These are phyloP conservation scores for Dryobota labecula DNA, from an alignment of 2,888 invertebrate species.

Conservation along the genomic window DNA sequence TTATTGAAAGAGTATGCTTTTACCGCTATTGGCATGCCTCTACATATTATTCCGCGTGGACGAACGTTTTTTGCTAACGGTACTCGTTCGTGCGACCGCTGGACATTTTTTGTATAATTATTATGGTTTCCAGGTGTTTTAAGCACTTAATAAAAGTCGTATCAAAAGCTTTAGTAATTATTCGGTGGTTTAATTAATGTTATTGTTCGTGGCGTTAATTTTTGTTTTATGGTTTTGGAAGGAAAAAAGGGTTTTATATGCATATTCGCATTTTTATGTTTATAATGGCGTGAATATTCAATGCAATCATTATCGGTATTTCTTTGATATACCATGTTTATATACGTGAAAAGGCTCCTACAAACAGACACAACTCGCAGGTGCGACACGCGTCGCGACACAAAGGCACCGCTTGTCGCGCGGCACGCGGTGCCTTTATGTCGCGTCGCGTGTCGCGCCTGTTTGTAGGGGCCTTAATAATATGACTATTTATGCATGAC, in stretches of 20 bases:
- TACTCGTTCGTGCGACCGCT: conserved; percentile 25
- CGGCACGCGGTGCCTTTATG: no score
- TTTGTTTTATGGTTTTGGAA: conserved; percentile 15
- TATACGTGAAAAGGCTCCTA: no score
- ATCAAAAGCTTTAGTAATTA: conserved; percentile 48
- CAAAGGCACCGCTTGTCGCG: no score
- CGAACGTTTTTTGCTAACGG: conserved; percentile 47
- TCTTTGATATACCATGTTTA: no score
- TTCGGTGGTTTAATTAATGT: conserved; percentile 25
- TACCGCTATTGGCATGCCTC: conserved; percentile 58
- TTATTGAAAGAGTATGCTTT: conserved; percentile 61
- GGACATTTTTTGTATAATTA: conserved; percentile 33
- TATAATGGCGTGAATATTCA: not conserved
- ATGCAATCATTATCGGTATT: not conserved
- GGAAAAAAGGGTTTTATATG: not conserved
- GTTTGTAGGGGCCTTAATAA: no score
- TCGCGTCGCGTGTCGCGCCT: no score
- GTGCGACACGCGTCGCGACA: no score
- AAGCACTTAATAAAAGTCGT: conserved; percentile 53
- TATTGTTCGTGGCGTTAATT: conserved; percentile 32
- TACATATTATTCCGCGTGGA: conserved; percentile 54
- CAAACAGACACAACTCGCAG: no score
- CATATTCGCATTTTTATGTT: not conserved
- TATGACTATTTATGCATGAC: no score
- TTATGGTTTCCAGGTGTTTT: conserved; percentile 47